These are phyloP conservation scores for Sesamia inferens DNA, from an alignment of 2,888 invertebrate genomes.

Conservation along the genomic window DNA sequence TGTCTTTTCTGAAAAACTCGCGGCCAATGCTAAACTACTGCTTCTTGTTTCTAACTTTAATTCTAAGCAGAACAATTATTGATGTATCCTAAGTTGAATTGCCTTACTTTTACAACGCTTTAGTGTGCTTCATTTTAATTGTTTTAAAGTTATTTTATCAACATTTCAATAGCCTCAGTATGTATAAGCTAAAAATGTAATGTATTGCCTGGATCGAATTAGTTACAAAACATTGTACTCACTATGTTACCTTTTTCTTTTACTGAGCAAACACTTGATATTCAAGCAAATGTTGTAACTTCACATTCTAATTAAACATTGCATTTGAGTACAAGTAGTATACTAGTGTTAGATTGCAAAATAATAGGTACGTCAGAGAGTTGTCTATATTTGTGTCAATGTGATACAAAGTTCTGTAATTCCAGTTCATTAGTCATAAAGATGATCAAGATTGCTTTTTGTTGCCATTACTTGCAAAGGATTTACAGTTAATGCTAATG, in stretches of 20 bases:
- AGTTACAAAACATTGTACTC: constrained; percentile 29
- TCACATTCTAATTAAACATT: constrained; percentile 44
- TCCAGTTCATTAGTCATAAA: constrained; percentile 20
- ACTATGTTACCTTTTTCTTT: constrained; percentile 22
- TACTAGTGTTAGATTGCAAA: constrained; percentile 36
- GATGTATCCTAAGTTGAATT: neutral
- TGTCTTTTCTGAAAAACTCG: too few relatives aligned
- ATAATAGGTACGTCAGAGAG: constrained; percentile 40
- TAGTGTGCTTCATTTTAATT: neutral
- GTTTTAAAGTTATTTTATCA: neutral
- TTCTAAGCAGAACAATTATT: neutral
- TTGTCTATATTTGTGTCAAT: constrained; percentile 52
- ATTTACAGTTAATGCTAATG: neutral
- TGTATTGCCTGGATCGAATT: constrained; percentile 9
- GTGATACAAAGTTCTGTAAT: constrained; percentile 45
- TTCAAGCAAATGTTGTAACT: constrained; percentile 45
- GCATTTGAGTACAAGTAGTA: constrained; percentile 28
- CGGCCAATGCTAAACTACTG: neutral
- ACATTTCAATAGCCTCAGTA: constrained; percentile 23
- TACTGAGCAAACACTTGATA: constrained; percentile 31
- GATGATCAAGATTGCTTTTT: constrained; percentile 17
- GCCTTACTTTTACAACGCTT: too few relatives aligned
- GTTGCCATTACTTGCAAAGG: neutral
- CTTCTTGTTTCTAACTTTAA: neutral
- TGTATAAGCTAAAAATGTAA: constrained; percentile 2